Conservation (phyloP, 2,888 invertebrate species). For the Heteromurus nitidus region DNA sequence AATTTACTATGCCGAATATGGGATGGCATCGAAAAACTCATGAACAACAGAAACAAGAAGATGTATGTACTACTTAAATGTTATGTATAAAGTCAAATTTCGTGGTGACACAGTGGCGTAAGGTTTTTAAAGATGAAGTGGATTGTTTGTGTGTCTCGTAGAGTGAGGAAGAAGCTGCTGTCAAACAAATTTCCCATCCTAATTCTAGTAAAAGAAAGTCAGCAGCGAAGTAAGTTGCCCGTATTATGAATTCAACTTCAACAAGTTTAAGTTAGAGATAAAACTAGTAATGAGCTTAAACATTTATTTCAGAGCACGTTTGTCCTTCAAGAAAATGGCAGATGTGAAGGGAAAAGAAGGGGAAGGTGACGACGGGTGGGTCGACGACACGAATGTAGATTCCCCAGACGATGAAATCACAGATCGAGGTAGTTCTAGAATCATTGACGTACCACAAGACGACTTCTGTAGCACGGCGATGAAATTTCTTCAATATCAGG, state of each 20-base stretch:
- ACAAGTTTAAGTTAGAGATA: too few species aligned
- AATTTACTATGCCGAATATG: conserved; percentile 61
- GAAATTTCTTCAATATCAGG: conserved; percentile 46
- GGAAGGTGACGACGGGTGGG: conserved; percentile 10
- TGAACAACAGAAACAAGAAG: conserved; percentile 4
- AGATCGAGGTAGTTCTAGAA: not conserved
- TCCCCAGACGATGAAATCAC: not conserved
- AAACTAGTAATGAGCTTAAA: not conserved
- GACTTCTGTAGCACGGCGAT: conserved; percentile 29
- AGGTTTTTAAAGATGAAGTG: not conserved
- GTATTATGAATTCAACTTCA: too few species aligned
- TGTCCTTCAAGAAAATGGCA: conserved; percentile 1
- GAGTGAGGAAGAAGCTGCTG: not conserved
- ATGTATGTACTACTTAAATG: too few species aligned
- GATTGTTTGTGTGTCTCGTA: not conserved
- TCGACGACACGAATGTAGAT: not conserved
- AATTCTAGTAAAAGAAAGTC: conserved; percentile 34
- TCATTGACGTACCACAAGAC: not conserved
- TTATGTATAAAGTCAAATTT: too few species aligned
- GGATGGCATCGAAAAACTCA: conserved; percentile 65
- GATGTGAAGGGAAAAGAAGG: not conserved
- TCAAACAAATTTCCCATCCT: not conserved
- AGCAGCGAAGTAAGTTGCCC: conserved; percentile 32
- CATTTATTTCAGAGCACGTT: conserved; percentile 22
- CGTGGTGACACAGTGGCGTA: too few species aligned